Base-by-base conservation (phyloP, 2,888 invertebrate genomes). In the Cacoxenus indagator region DNA sequence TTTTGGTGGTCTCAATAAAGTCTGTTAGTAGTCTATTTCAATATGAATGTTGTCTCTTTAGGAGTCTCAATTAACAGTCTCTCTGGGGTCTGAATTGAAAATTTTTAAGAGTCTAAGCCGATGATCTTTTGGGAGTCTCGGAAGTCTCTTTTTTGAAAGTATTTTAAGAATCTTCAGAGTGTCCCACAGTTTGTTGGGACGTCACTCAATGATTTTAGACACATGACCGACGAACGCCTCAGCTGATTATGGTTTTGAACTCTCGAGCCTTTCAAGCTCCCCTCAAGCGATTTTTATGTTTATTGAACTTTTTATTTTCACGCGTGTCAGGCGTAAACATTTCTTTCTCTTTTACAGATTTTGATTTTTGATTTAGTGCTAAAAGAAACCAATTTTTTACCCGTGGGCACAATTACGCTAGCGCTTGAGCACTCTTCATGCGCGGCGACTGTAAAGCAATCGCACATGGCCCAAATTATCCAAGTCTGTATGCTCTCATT, bases 401-500 rank as follows among this genome's bases (percentile, higher is more conserved):
- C 14, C 37, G 14, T 37, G 37, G 9, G 37, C 37, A 11, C 14
- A 37, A 14, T 37, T 37, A 37, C 14, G 37, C 8, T 37, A 37
- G 37, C 37, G 37, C 37, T 8, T 37, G 37, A 37, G 37, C 37
- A 37, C 37, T 37, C 14, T 37, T 14, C 8, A 0, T 14, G 37
- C 14, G 2, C 37, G 2, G 1, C 37, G 8, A 8, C 8, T 11
- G 9, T 37, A 14, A 37, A 37, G 37, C 37, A 14, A 11, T 37
- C 37, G 37, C 55, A 55, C 55, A 27, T 55, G 55, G 55, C 55
- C 55, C 9, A 55, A 27, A 55, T 14, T n/a, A n/a, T 6, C 37
- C 37, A 9, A 0, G 37, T 17, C 59, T 61, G 6, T 61, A 37
- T 46, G 67, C 51, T 24, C 26, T 14, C n/a, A 22, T 62, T 45